A percentile compares a stretch with the other conserved stretches of the same genome.
Conservation (phyloP, 1,140 invertebrate species). For the Drosophila elegans region DNA sequence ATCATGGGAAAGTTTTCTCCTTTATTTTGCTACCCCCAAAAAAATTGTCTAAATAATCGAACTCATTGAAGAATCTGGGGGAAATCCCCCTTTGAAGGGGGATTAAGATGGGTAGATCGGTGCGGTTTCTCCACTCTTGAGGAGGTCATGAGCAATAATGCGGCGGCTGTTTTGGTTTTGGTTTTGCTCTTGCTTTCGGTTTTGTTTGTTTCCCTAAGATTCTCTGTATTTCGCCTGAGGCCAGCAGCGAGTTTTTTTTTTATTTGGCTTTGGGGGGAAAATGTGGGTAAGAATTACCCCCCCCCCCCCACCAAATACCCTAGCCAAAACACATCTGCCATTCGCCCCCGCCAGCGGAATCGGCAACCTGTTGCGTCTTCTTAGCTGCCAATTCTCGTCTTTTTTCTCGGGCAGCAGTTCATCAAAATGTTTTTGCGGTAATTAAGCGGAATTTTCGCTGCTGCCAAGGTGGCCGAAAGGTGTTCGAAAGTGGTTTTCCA, state of each 20-base stretch:
- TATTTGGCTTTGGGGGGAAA: conserved; percentile 14
- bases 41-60: conserved; percentile 69
- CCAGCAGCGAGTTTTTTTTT: conserved; percentile 60
- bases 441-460: conserved; percentile 47
- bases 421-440: conserved; percentile 70
- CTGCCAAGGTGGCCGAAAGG: conserved; percentile 40
- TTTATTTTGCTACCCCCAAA: conserved; percentile 28
- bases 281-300: conserved; percentile 19
- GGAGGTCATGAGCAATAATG: conserved; percentile 72
- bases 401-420: conserved; percentile 43
- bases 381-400: conserved; percentile 47
- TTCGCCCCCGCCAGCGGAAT: conserved; percentile 38
- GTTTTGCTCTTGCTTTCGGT: conserved; percentile 10
- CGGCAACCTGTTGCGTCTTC: conserved; percentile 72
- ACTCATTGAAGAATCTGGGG: conserved; percentile 47
- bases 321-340: conserved; percentile 3
- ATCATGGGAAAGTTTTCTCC: conserved; percentile 50
- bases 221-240: conserved; percentile 41
- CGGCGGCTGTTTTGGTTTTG: conserved; percentile 47
- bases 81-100: background rate
- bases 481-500: conserved; percentile 53
- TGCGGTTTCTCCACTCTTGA: conserved; percentile 41
- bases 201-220: conserved; percentile 50
- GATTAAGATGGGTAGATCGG: background rate
- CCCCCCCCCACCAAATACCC: too few species aligned